Percentiles rank a stretch among this genome's conserved stretches.
Evolutionary conservation across 2,113 vertebrate genomes (phyloP).

Genomic region (Mixornis gularis): DNA sequence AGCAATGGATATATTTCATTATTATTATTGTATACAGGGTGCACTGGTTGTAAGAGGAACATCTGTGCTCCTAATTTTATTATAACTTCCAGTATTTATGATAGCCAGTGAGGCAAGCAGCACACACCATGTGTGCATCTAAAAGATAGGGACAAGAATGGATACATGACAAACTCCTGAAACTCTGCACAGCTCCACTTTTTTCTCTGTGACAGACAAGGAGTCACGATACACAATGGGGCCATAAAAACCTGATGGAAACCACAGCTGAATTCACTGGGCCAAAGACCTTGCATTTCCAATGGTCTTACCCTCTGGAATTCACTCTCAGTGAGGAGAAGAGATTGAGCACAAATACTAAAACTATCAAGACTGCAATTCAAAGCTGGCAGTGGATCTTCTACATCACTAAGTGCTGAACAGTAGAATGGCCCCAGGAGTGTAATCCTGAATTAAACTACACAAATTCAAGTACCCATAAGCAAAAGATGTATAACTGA

Average conservation of each 20-base stretch:
- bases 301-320: not conserved
- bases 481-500: constrained; percentile 66
- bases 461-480: constrained; percentile 63
- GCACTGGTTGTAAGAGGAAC: constrained; percentile 57
- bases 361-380: constrained; percentile 54
- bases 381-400: constrained; percentile 57
- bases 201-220: not conserved
- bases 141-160: not conserved
- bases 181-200: not conserved
- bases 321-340: not conserved
- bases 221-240: not conserved
- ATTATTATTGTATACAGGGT: constrained; percentile 59
- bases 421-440: constrained; percentile 56
- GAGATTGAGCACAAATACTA: constrained; percentile 43
- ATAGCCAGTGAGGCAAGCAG: constrained; percentile 33
- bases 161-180: not conserved
- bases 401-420: constrained; percentile 47
- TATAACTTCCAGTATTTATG: constrained; percentile 53
- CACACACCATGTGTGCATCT: not conserved
- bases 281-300: not conserved
- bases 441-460: constrained; percentile 66
- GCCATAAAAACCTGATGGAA: not conserved
- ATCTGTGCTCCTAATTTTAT: constrained; percentile 66
- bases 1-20: constrained; percentile 59
- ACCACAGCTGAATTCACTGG: not conserved